phyloP scores from a whole-genome alignment of 1,140 invertebrate species.

The Plutomurus gul region DNA sequence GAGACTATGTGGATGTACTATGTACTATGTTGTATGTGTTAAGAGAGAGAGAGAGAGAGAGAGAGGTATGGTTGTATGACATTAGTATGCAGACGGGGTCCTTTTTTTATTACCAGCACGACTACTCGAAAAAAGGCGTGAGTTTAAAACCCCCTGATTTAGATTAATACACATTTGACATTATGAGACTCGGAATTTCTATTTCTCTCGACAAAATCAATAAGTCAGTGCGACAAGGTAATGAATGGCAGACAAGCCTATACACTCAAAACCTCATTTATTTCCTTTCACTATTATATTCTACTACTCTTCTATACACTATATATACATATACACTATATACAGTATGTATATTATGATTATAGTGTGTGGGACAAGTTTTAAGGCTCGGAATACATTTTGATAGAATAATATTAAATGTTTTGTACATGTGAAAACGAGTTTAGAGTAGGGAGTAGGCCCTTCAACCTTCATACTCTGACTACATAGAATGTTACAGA shows the following conservation, averaged over 20 bases:
- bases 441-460: constrained; percentile 10
- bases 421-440: too few relatives aligned
- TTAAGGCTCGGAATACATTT: too few relatives aligned
- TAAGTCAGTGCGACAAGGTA: not conserved
- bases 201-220: constrained; percentile 9
- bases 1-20: too few relatives aligned
- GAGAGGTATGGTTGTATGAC: not conserved
- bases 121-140: constrained; percentile 4
- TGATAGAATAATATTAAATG: too few relatives aligned
- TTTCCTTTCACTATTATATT: not conserved
- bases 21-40: too few relatives aligned
- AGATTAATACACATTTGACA: constrained; percentile 30
- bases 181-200: constrained; percentile 23
- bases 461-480: too few relatives aligned
- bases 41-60: not conserved
- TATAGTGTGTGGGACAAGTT: too few relatives aligned
- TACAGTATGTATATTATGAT: too few relatives aligned
- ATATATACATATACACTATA: not conserved
- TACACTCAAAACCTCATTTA: not conserved
- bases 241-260: not conserved
- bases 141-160: constrained; percentile 29
- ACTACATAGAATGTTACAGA: not conserved
- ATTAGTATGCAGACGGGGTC: constrained; percentile 23
- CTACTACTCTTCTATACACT: not conserved
- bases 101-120: constrained; percentile 17